Base-by-base conservation (phyloP, 1,140 invertebrate genomes). In the Ceratoteleas bidentatus region DNA sequence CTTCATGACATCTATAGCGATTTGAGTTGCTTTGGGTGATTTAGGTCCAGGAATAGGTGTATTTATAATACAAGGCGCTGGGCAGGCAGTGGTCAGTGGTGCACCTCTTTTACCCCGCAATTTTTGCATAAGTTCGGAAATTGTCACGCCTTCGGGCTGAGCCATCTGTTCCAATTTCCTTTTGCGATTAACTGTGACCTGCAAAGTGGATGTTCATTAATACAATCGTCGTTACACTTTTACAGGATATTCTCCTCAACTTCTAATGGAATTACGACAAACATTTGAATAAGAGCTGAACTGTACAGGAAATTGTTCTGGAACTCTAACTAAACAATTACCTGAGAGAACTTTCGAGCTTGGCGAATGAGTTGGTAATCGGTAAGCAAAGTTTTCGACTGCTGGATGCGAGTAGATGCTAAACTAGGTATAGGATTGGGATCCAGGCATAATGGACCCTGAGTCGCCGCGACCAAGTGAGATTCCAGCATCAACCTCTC, bases 371-470 rank as follows among this genome's bases (percentile, higher is more conserved):
- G 93, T 77, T 94, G 92, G 47, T 94, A 93, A 14, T 95, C 95
- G 61, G 95, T 96, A 58, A 97, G 94, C 14, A 96, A 92, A 81
- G 95, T 93, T 66, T 94, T 93, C 33, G 95, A 94, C 83, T 95
- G 95, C 84, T 96, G 95, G 32, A 96, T 88, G 76, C 94, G 93
- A 53, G 96, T 96, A 24, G 94, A 93, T 52, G 95, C 92, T 45
- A 96, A 90, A 32, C 95, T 95, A 13, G 97, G 94, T 16, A 95
- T 93, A 5, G 96, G 96, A 84, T 96, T 94, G 0, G 97, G 96
- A 89, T 98, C 96, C 11, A 98, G 92, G 88, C 96, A 98, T 2
- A 99, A 91, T 16, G 96, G 96, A 45, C 96, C 96, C 57, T 96
- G 94, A 7, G 96, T 96, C 14, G 96, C 96, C 81, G 96, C 92